Conservation (phyloP, 2,888 invertebrate genomes). For the Hypercompe scribonia region DNA sequence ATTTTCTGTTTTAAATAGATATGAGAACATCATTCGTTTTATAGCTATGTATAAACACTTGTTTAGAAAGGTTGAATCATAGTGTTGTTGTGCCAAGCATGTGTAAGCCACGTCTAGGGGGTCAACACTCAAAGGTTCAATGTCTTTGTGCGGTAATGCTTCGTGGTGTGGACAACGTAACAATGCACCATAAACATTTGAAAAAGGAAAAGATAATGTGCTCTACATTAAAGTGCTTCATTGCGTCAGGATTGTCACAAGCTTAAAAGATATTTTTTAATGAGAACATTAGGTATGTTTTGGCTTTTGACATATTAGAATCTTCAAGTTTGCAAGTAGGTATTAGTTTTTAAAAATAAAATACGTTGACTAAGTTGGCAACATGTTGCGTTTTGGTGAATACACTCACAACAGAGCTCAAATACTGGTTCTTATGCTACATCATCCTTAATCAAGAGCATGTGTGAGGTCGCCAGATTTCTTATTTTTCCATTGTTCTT, state of each 20-base stretch:
- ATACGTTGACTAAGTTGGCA: neutral
- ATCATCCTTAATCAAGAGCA: neutral
- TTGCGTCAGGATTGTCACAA: slow-evolving; percentile 38
- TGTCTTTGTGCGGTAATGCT: slow-evolving; percentile 70
- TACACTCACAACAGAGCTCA: neutral
- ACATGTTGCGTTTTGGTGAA: neutral
- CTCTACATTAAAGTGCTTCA: slow-evolving; percentile 68
- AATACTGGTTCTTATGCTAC: neutral
- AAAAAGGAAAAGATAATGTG: slow-evolving; percentile 66
- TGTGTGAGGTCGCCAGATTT: neutral
- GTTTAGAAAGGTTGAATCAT: slow-evolving; percentile 73
- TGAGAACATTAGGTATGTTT: neutral
- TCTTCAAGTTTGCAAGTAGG: neutral
- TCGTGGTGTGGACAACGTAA: slow-evolving; percentile 70
- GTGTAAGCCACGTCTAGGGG: slow-evolving; percentile 65
- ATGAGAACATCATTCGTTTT: slow-evolving; percentile 64
- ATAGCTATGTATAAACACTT: slow-evolving; percentile 44
- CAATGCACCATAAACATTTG: slow-evolving; percentile 71
- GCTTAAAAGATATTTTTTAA: slow-evolving; percentile 31
- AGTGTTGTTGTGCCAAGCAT: slow-evolving; percentile 57
- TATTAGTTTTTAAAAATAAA: neutral
- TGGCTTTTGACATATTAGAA: neutral
- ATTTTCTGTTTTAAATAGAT: slow-evolving; percentile 24
- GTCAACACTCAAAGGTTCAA: slow-evolving; percentile 77
- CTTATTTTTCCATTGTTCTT: neutral